phyloP scores from a whole-genome alignment of 2,113 vertebrate species.

The Chamaea fasciata region DNA sequence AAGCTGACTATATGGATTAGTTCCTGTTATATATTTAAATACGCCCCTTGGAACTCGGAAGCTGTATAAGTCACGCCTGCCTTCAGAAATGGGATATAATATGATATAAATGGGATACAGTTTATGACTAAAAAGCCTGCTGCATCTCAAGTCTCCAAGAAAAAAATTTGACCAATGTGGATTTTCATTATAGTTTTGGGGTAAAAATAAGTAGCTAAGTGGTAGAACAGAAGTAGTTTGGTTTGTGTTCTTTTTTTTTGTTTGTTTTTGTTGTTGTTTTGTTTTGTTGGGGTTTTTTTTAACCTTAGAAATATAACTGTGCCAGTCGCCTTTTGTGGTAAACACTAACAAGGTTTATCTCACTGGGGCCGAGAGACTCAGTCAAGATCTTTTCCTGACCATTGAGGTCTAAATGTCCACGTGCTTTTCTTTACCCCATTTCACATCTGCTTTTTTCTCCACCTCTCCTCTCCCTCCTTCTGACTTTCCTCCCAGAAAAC shows the following conservation, averaged over 20 bases:
- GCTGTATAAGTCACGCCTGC: not conserved
- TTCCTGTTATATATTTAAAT: slow-evolving; percentile 13
- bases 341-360: not conserved
- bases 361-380: not conserved
- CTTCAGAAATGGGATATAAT: not conserved
- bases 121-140: not conserved
- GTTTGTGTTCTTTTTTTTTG: no score
- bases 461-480: not conserved
- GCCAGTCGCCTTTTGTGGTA: not conserved
- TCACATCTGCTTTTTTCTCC: not conserved
- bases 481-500: not conserved
- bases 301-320: not conserved
- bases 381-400: not conserved
- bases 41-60: not conserved
- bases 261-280: not conserved
- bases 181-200: not conserved
- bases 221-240: not conserved
- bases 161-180: not conserved
- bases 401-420: not conserved
- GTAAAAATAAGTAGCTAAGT: not conserved
- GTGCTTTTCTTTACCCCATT: not conserved
- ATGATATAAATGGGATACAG: not conserved
- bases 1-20: not conserved
- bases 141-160: not conserved
- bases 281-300: not conserved